Evolutionary conservation across 2,797 vertebrate genomes (phyloP).

Genomic region (Orestias chungarensis): DNA sequence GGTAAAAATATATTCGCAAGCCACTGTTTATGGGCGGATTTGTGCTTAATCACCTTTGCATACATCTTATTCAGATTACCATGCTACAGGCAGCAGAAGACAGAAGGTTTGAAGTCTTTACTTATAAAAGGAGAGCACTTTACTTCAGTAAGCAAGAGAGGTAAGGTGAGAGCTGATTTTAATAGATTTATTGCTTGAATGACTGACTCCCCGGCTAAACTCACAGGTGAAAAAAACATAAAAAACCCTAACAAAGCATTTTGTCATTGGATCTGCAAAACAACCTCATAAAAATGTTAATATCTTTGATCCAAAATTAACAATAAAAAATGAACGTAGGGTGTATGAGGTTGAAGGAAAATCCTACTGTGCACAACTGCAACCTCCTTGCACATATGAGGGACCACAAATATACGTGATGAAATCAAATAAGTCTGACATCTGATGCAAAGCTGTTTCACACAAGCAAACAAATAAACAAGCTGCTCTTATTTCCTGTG

Average conservation of each 20-base stretch:
- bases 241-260: background rate
- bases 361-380: background rate
- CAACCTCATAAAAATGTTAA: background rate
- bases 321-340: background rate
- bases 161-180: background rate
- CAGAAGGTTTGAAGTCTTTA: conserved; percentile 14
- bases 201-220: background rate
- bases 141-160: conserved; percentile 8
- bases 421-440: conserved; percentile 60
- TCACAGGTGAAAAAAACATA: background rate
- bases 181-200: background rate
- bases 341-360: background rate
- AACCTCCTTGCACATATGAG: background rate
- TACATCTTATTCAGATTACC: conserved; percentile 43
- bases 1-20: background rate
- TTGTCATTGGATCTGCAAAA: background rate
- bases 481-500: conserved; percentile 61
- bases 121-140: background rate
- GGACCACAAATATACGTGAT: conserved; percentile 35
- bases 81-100: conserved; percentile 23
- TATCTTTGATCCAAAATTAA: background rate
- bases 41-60: conserved; percentile 30
- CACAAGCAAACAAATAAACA: conserved; percentile 66
- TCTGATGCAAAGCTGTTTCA: conserved; percentile 60
- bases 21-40: background rate